These are phyloP conservation scores for Cantharis rufa DNA, from an alignment of 2,888 invertebrate genomes.

Conservation along the genomic window DNA sequence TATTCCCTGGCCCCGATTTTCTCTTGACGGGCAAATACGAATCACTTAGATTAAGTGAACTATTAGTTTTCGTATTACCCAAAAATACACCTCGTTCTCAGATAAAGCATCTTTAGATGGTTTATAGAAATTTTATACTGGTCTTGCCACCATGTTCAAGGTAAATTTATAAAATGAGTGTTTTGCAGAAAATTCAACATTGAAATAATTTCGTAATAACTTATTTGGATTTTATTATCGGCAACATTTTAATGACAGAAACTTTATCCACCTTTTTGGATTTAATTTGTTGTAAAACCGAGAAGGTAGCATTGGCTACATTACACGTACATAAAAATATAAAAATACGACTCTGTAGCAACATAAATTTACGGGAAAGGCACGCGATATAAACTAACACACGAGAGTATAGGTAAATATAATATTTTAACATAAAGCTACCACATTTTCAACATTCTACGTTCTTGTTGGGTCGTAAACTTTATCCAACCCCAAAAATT, in stretches of 20 bases:
- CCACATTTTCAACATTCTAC: slow-evolving; percentile 8
- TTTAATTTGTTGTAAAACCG: background rate
- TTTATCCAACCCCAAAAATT: background rate
- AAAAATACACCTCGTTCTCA: no score
- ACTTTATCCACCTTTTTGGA: background rate
- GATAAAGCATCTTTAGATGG: no score
- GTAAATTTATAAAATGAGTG: background rate
- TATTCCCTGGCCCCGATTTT: no score
- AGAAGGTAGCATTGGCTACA: background rate
- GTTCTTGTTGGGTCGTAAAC: background rate
- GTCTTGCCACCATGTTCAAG: background rate
- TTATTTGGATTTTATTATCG: background rate
- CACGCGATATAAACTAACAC: slow-evolving; percentile 4
- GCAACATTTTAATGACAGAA: background rate
- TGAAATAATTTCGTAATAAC: background rate
- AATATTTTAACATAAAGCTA: slow-evolving; percentile 3
- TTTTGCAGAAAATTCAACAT: background rate
- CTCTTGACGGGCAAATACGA: no score
- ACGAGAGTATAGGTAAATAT: background rate
- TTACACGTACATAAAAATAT: slow-evolving; percentile 6
- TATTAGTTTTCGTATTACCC: no score
- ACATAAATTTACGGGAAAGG: slow-evolving; percentile 15
- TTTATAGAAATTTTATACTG: no score
- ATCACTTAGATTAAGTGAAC: no score
- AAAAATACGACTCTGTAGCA: slow-evolving; percentile 3